Evolutionary conservation across 2,797 vertebrate genomes (phyloP).

Genomic region (Chaetodon trifasciatus): DNA sequence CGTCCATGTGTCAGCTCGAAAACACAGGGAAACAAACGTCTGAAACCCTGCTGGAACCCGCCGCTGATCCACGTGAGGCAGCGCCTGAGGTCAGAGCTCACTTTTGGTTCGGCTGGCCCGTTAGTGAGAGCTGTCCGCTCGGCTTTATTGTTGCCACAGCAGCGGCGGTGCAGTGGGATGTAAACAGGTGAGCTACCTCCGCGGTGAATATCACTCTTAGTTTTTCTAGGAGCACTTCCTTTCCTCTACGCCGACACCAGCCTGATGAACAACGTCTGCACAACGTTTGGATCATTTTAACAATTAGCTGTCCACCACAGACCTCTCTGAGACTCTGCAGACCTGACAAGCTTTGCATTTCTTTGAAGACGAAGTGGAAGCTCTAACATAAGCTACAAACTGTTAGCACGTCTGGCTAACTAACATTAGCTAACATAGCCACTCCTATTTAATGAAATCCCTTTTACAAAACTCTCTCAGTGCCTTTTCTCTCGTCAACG

Average conservation of each 20-base stretch:
- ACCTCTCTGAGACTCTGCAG: too few species aligned
- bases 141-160: slow-evolving; percentile 36
- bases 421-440: too few species aligned
- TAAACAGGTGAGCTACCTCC: slow-evolving; percentile 24
- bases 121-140: slow-evolving; percentile 60
- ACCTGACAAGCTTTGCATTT: too few species aligned
- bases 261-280: neutral
- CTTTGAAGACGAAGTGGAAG: too few species aligned
- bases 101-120: slow-evolving; percentile 39
- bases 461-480: too few species aligned
- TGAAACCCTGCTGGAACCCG: slow-evolving; percentile 25
- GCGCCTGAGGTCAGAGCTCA: slow-evolving; percentile 53
- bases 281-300: neutral
- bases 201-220: slow-evolving; percentile 7
- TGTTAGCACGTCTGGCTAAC: too few species aligned
- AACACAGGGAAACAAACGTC: neutral
- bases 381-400: too few species aligned
- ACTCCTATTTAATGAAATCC: too few species aligned
- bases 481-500: too few species aligned
- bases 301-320: too few species aligned
- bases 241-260: neutral
- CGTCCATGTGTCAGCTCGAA: too few species aligned
- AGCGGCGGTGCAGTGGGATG: slow-evolving; percentile 29
- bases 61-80: slow-evolving; percentile 48
- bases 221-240: neutral